phyloP scores from a whole-genome alignment of 2,113 vertebrate genomes.

The Rhynchopsitta pachyrhyncha region DNA sequence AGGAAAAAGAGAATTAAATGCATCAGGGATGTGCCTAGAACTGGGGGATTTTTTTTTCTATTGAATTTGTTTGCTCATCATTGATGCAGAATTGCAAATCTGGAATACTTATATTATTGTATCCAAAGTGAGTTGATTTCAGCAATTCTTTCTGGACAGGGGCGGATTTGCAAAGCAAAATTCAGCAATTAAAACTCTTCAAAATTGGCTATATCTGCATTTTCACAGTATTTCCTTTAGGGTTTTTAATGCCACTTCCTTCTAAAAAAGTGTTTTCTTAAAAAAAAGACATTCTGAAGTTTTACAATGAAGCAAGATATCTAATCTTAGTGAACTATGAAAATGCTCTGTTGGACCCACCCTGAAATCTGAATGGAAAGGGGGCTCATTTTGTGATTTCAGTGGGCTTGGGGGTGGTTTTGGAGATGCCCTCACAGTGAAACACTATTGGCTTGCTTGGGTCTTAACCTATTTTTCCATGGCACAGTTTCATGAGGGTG shows the following conservation, averaged over 20 bases:
- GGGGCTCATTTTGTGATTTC: background rate
- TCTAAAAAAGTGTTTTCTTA: background rate
- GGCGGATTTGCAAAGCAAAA: background rate
- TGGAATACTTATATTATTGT: background rate
- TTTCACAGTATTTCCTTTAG: background rate
- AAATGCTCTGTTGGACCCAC: background rate
- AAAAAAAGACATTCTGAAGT: background rate
- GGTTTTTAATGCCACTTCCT: background rate
- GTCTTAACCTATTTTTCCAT: background rate
- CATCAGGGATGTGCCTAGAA: background rate
- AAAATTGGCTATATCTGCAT: background rate
- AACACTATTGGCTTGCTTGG: background rate
- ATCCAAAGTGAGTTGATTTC: background rate
- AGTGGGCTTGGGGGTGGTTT: background rate
- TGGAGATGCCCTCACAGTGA: background rate
- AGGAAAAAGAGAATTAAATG: background rate
- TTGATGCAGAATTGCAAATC: background rate
- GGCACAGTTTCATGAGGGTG: background rate
- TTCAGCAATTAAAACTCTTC: background rate
- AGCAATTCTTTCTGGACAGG: background rate
- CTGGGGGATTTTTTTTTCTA: background rate
- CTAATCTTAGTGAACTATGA: background rate
- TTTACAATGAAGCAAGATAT: background rate
- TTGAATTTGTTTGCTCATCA: fast-evolving
- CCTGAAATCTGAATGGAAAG: background rate